Percentiles rank a stretch among this genome's conserved stretches.
phyloP scores from a whole-genome alignment of 2,113 vertebrate genomes.

The Illadopsis cleaveri region DNA sequence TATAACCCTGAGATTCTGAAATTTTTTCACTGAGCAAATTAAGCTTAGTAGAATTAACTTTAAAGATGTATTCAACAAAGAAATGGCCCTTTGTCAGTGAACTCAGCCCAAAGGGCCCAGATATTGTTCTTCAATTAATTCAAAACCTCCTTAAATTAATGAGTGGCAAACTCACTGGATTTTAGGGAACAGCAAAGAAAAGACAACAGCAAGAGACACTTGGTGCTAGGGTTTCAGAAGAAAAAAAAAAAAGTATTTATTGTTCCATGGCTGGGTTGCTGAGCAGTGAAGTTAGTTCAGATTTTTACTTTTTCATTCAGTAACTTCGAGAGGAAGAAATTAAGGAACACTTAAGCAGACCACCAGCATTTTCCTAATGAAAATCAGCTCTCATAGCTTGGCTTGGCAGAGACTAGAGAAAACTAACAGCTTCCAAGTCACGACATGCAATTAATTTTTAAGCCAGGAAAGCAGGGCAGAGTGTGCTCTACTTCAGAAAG shows the following conservation, averaged over 20 bases:
- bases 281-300: not conserved
- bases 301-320: not conserved
- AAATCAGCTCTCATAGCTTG: not conserved
- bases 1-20: not conserved
- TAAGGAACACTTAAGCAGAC: not conserved
- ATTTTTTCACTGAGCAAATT: accelerated
- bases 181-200: not conserved
- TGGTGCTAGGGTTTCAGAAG: not conserved
- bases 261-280: not conserved
- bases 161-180: not conserved
- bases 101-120: not conserved
- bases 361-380: not conserved
- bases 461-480: not conserved
- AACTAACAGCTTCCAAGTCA: conserved; percentile 9
- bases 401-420: not conserved
- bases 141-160: not conserved
- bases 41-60: not conserved
- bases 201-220: not conserved
- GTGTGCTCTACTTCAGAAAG: not conserved
- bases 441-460: not conserved
- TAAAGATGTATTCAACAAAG: not conserved
- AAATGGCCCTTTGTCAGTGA: not conserved
- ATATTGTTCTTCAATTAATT: not conserved
- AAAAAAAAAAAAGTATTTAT: not conserved
- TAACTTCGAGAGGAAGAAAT: not conserved